phyloP scores from a whole-genome alignment of 2,113 vertebrate species.

The Aphelocoma coerulescens region DNA sequence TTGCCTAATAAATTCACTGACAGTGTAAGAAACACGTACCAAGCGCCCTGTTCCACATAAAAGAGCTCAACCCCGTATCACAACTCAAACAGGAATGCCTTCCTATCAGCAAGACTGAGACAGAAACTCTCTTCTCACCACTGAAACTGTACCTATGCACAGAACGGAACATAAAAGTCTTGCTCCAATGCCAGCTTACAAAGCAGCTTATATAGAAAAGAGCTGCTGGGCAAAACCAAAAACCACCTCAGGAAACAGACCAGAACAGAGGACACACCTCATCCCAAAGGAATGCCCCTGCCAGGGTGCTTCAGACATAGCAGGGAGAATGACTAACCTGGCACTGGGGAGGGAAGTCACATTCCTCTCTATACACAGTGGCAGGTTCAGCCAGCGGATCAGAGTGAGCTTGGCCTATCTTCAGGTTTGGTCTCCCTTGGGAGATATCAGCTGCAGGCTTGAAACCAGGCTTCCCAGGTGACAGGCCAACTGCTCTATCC shows the following conservation, averaged over 20 bases:
- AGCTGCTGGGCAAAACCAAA: neutral
- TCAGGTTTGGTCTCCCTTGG: neutral
- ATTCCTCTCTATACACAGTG: neutral
- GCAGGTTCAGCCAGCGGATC: neutral
- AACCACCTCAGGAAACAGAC: neutral
- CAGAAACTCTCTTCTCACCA: neutral
- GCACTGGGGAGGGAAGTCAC: neutral
- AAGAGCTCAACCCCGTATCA: neutral
- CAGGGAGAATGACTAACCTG: neutral
- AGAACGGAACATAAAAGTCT: neutral
- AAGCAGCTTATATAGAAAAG: neutral
- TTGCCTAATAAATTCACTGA: neutral
- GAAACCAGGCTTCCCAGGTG: neutral
- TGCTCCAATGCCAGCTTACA: neutral
- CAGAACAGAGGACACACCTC: neutral
- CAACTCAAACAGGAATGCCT: neutral
- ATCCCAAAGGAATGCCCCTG: neutral
- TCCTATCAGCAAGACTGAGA: neutral
- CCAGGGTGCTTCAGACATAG: neutral
- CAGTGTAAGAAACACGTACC: neutral
- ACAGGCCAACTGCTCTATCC: neutral
- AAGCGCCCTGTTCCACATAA: neutral
- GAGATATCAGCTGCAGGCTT: neutral
- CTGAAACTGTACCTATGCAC: neutral
- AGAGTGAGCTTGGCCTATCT: neutral